These are phyloP conservation scores for Diaprepes abbreviatus DNA, from an alignment of 2,888 invertebrate species.

Conservation along the genomic window DNA sequence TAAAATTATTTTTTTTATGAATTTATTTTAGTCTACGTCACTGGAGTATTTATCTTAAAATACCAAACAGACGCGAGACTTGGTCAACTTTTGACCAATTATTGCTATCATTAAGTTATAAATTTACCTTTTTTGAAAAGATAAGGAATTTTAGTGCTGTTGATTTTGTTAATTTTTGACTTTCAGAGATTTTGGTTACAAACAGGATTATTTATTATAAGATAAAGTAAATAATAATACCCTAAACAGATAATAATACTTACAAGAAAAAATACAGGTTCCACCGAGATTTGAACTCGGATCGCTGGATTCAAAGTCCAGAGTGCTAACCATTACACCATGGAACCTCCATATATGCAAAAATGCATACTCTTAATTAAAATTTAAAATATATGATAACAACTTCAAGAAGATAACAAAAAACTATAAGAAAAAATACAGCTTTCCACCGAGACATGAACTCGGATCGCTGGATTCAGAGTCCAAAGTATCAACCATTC, in stretches of 20 bases:
- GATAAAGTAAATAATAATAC: too few species aligned
- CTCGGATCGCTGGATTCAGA: too few species aligned
- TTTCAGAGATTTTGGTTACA: not conserved
- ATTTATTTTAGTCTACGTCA: too few species aligned
- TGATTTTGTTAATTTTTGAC: not conserved
- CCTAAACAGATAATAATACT: too few species aligned
- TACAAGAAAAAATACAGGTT: conserved; percentile 68
- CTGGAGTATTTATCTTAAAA: conserved; percentile 1
- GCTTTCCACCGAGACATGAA: too few species aligned
- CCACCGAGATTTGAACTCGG: conserved; percentile 86
- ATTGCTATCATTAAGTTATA: conserved; percentile 18
- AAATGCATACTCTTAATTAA: not conserved
- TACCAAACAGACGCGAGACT: conserved; percentile 9
- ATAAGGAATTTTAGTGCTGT: not conserved
- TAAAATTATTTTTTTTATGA: too few species aligned
- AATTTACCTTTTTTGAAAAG: conserved; percentile 1
- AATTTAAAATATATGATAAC: not conserved
- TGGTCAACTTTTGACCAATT: conserved; percentile 17
- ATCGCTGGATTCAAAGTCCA: conserved; percentile 87
- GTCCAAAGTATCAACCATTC: too few species aligned
- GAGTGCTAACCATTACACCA: conserved; percentile 81
- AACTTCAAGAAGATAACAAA: not conserved
- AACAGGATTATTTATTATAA: too few species aligned
- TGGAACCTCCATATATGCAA: conserved; percentile 54
- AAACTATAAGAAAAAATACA: not conserved